These are phyloP conservation scores for Leptinotarsa rubiginosa DNA, from an alignment of 2,888 invertebrate genomes.

Conservation along the genomic window DNA sequence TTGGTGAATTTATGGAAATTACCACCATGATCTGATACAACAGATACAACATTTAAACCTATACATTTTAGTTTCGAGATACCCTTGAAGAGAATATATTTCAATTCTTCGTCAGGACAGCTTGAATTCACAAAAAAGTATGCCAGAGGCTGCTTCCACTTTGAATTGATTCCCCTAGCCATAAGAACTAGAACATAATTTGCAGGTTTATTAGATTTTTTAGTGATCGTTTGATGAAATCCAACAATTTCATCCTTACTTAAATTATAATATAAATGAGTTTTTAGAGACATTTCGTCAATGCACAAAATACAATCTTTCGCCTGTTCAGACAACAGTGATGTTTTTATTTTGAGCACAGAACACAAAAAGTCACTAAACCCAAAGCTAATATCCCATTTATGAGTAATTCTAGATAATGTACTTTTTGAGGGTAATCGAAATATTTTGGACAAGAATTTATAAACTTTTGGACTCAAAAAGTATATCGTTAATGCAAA, in stretches of 20 bases:
- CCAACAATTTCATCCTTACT: background rate
- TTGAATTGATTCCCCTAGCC: background rate
- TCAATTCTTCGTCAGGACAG: background rate
- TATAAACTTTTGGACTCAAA: constrained; percentile 28
- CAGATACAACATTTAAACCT: background rate
- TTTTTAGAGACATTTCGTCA: constrained; percentile 27
- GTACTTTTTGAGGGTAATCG: constrained; percentile 24
- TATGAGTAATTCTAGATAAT: constrained; percentile 15
- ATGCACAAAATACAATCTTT: constrained; percentile 12
- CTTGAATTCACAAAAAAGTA: background rate
- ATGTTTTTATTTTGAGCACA: constrained; percentile 9
- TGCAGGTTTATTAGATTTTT: constrained; percentile 7
- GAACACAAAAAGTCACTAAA: constrained; percentile 13
- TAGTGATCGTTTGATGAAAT: constrained; percentile 3
- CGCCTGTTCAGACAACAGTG: constrained; percentile 5
- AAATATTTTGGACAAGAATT: constrained; percentile 21
- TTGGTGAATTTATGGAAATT: constrained; percentile 6
- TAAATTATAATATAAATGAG: constrained; percentile 1
- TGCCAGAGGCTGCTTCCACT: constrained; percentile 14
- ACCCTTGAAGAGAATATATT: constrained; percentile 1
- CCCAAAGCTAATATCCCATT: constrained; percentile 21
- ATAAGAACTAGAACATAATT: background rate
- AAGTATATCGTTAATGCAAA: constrained; percentile 20
- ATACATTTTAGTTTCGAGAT: constrained; percentile 2
- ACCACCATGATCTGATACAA: constrained; percentile 10